A percentile compares a stretch with the other conserved stretches of the same genome.
phyloP scores from a whole-genome alignment of 2,113 vertebrate genomes.

The Pomatostomus ruficeps region DNA sequence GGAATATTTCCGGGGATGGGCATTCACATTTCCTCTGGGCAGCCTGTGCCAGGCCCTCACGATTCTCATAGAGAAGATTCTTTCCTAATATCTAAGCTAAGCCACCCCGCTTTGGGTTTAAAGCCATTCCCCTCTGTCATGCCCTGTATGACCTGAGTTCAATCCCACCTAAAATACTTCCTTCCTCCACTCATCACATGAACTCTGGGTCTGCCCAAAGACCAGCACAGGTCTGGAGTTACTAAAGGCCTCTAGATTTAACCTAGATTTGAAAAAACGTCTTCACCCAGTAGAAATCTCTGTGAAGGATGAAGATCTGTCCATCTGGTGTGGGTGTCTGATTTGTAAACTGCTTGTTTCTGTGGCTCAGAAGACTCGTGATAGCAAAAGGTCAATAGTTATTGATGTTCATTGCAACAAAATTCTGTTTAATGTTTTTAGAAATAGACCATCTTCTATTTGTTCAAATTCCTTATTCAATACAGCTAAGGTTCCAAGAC shows the following conservation, averaged over 20 bases:
- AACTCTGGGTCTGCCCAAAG: background rate
- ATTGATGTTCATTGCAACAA: background rate
- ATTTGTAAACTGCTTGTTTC: constrained; percentile 21
- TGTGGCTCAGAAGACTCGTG: background rate
- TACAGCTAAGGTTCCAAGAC: background rate
- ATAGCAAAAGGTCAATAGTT: background rate
- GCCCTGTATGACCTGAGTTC: background rate
- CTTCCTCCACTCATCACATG: background rate
- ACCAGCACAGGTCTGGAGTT: background rate
- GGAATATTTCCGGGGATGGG: background rate
- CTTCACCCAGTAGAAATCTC: background rate
- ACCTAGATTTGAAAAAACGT: background rate
- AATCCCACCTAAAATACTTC: background rate
- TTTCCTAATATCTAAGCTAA: background rate
- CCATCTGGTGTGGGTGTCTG: background rate
- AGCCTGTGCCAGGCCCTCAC: background rate
- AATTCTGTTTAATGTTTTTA: background rate
- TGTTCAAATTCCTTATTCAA: background rate
- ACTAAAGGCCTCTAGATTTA: background rate
- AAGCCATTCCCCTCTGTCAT: background rate
- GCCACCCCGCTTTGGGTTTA: background rate
- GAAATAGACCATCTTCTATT: background rate
- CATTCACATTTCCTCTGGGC: background rate
- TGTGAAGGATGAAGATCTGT: background rate
- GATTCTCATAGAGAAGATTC: background rate